phyloP scores from a whole-genome alignment of 2,888 invertebrate genomes.

The Trissolcus brochymenae region DNA sequence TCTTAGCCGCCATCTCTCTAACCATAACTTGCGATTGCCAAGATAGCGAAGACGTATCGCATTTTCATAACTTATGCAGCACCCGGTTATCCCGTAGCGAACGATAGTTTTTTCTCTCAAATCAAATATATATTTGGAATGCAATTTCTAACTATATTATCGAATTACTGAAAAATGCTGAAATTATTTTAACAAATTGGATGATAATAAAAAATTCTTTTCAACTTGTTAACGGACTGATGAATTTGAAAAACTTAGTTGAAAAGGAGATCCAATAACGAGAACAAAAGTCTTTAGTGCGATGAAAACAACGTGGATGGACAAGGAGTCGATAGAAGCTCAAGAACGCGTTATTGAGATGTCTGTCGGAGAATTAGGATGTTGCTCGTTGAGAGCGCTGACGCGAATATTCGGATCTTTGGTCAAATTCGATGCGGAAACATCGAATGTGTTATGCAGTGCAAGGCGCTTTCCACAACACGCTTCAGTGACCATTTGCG shows the following conservation, averaged over 20 bases:
- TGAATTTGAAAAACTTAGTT: too few species aligned
- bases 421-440: constrained; percentile 56
- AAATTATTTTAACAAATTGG: too few species aligned
- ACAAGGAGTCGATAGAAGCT: constrained; percentile 58
- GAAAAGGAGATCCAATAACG: constrained; percentile 1
- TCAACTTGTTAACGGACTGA: constrained; percentile 19
- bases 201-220: not conserved
- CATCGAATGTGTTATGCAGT: constrained; percentile 57
- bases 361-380: constrained; percentile 69
- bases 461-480: constrained; percentile 48
- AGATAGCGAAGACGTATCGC: constrained; percentile 66
- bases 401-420: constrained; percentile 54
- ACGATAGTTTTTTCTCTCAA: constrained; percentile 2
- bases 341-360: constrained; percentile 71
- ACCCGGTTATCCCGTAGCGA: not conserved
- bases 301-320: constrained; percentile 25
- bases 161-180: too few species aligned
- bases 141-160: too few species aligned
- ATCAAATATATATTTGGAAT: too few species aligned
- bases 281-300: constrained; percentile 25
- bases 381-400: constrained; percentile 56
- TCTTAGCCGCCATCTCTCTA: constrained; percentile 54
- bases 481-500: constrained; percentile 54
- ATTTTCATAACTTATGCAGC: constrained; percentile 37
- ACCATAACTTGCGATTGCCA: constrained; percentile 69